These are phyloP conservation scores for Pentamera pediparva DNA, from an alignment of 53 echinoderm and acorn worm genomes.

Conservation along the genomic window DNA sequence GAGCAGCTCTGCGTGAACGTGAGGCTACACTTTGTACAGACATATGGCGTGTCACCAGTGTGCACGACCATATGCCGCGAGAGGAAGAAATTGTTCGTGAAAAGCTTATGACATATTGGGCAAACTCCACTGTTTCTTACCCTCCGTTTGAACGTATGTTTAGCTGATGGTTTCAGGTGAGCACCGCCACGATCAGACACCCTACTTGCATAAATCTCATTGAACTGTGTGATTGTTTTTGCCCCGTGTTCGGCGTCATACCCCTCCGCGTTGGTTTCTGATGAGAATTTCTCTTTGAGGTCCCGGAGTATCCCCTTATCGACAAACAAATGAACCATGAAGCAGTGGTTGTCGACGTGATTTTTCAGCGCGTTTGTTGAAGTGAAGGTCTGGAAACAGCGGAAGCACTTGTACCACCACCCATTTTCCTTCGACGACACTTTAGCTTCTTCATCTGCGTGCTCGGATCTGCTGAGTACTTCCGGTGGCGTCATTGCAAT, in stretches of 20 bases:
- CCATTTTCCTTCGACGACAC: not conserved
- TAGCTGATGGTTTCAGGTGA: too few relatives aligned
- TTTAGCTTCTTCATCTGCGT: not conserved
- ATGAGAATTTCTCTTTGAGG: not conserved
- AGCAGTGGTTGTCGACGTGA: not conserved
- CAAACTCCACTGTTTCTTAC: not conserved
- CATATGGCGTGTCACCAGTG: constrained; percentile 16
- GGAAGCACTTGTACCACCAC: not conserved
- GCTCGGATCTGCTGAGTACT: not conserved
- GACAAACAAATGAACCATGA: constrained; percentile 3
- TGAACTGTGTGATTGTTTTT: not conserved
- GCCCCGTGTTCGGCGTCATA: too few relatives aligned
- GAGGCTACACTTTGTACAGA: constrained; percentile 18
- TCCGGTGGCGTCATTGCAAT: not conserved
- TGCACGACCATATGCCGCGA: constrained; percentile 3
- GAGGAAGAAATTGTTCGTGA: not conserved
- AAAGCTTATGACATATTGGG: constrained; percentile 3
- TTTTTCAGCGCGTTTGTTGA: not conserved
- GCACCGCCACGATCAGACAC: not conserved
- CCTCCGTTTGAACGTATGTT: too few relatives aligned
- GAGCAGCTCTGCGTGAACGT: constrained; percentile 6
- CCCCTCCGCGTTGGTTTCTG: not conserved
- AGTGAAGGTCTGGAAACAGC: not conserved
- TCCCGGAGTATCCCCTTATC: not conserved
- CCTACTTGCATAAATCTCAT: too few relatives aligned